phyloP scores from a whole-genome alignment of 1,140 invertebrate species.

The Hypothenemus hampei region DNA sequence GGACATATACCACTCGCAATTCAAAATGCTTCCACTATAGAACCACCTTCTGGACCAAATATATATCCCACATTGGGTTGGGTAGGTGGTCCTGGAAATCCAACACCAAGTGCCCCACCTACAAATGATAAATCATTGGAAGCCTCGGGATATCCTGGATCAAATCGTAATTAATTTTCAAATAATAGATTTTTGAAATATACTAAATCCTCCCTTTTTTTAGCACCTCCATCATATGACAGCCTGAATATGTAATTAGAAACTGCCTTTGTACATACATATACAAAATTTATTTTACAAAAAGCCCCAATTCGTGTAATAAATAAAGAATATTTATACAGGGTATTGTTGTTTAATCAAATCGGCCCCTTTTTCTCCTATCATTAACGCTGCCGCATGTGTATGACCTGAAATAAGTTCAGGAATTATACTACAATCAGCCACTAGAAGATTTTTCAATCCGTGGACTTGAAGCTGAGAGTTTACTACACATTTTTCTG shows the following conservation, averaged over 20 bases:
- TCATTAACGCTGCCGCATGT: conserved; percentile 50
- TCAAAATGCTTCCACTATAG: neutral
- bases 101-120: conserved; percentile 1
- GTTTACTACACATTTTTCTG: conserved; percentile 48
- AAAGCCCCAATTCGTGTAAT: too few relatives aligned
- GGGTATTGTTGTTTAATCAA: conserved; percentile 11
- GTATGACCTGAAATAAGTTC: conserved; percentile 48
- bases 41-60: neutral
- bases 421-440: conserved; percentile 43
- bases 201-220: neutral
- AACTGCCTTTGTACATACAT: neutral
- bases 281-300: too few relatives aligned
- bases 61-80: conserved; percentile 11
- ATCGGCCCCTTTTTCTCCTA: conserved; percentile 52
- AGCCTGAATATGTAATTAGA: conserved; percentile 4
- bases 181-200: neutral
- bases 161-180: neutral
- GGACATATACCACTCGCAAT: conserved; percentile 27
- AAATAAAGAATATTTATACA: too few relatives aligned
- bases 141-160: neutral
- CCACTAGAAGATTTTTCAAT: conserved; percentile 46
- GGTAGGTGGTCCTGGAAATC: conserved; percentile 3
- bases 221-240: conserved; percentile 17
- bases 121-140: conserved; percentile 2
- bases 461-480: conserved; percentile 44